Percentiles rank a stretch among this genome's conserved stretches.
phyloP scores from a whole-genome alignment of 37 sponge, comb jelly and placozoan species.

The Spongilla lacustris region DNA sequence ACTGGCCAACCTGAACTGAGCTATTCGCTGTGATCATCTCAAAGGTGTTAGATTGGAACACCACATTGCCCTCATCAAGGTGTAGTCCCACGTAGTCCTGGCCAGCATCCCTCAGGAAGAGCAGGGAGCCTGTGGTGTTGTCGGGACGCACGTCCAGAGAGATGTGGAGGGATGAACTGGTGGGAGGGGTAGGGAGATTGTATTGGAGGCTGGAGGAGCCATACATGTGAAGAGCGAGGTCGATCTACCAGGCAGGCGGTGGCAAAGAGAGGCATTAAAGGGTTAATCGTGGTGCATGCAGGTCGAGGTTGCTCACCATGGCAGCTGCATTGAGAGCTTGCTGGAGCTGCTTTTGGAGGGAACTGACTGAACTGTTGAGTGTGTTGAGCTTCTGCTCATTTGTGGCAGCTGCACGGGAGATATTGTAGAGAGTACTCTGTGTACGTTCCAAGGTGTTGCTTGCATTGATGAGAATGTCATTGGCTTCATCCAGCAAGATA shows the following conservation, averaged over 20 bases:
- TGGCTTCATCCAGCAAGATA: no score
- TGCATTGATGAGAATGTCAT: no score
- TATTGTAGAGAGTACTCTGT: no score
- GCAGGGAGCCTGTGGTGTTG: not conserved
- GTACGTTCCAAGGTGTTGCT: no score
- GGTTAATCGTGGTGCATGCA: not conserved
- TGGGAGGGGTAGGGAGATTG: not conserved
- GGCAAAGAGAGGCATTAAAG: not conserved
- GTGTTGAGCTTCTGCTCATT: no score
- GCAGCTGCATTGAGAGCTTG: slow-evolving; percentile 34
- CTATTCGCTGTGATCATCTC: not conserved
- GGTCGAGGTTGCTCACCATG: slow-evolving; percentile 2
- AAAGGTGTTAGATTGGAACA: not conserved
- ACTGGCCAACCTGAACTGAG: not conserved
- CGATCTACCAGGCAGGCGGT: slow-evolving; percentile 32
- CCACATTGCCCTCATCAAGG: slow-evolving; percentile 17
- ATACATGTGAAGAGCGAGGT: slow-evolving; percentile 63
- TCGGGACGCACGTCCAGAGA: slow-evolving; percentile 18
- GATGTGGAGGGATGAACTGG: slow-evolving; percentile 47
- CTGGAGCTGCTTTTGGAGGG: not conserved
- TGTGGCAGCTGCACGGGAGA: no score
- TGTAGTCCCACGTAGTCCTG: not conserved
- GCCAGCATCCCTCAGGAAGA: not conserved
- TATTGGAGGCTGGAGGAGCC: slow-evolving; percentile 59
- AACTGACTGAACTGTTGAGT: not conserved